A percentile compares a stretch with the other conserved stretches of the same genome.
Evolutionary conservation across 2,797 vertebrate species (phyloP).

Genomic region (Lagorchestes hirsutus): DNA sequence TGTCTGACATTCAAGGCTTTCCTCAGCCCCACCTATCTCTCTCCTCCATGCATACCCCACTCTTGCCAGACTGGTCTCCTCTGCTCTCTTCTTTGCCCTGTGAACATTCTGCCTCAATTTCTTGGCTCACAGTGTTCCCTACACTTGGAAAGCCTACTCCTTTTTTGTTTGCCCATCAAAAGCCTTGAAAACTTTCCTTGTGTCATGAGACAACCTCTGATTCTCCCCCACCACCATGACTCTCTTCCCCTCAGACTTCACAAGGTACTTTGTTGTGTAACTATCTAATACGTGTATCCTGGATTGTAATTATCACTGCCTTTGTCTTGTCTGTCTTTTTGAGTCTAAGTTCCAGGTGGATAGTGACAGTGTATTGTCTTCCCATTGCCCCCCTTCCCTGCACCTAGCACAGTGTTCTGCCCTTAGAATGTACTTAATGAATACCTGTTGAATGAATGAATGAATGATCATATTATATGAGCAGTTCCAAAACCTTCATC

Average conservation of each 20-base stretch:
- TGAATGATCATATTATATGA: neutral
- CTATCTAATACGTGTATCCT: neutral
- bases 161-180: neutral
- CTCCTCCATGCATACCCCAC: neutral
- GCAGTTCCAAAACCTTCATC: neutral
- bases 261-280: neutral
- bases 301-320: no score
- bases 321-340: neutral
- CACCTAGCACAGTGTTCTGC: neutral
- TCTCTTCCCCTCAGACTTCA: neutral
- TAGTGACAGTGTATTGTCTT: neutral
- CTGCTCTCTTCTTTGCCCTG: neutral
- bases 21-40: neutral
- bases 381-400: accelerated
- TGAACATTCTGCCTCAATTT: neutral
- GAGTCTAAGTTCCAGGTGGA: neutral
- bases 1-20: neutral
- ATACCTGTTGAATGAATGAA: constrained; percentile 6
- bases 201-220: neutral
- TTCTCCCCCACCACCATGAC: neutral
- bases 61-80: neutral
- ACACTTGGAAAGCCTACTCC: neutral
- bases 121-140: neutral
- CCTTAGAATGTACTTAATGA: neutral
- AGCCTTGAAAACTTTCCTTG: neutral